Base-by-base conservation (phyloP, 2,797 vertebrate genomes). In the Rhodeus uyekii region DNA sequence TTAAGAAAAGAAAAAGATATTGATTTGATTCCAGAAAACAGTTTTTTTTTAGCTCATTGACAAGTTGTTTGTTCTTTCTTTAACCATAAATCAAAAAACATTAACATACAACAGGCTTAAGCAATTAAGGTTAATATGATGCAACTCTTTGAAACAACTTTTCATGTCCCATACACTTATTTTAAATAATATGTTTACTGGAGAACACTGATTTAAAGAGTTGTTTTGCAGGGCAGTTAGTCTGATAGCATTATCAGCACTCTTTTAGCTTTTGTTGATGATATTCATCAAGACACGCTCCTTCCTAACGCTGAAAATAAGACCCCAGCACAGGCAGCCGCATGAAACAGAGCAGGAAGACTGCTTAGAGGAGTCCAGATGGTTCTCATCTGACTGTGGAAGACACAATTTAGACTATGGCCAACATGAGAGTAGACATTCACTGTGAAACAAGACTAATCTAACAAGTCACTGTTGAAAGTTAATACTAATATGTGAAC, bases 321-420 rank as follows among this genome's bases (percentile, higher is more conserved):
- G 32, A 3, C 48, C 63, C 18, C 16, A n/a, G 14, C n/a, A 48
- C 44, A 55, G 16, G 13, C 71, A 55, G 69, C n/a, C 22, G 1
- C 34, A 78, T 38, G 63, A 67, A 79, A 32, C 32, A 58, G 48
- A 79, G 64, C 64, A 79, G 36, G 36, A 69, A 79, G 36, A 39
- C 63, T 50, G 64, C 36, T 79, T 10, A 71, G 53, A 71, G 53
- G 60, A 71, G 69, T 12, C 12, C 50, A 80, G 38, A 61, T 46
- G 53, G 38, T 27, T 60, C 38, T 80, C 14, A 29, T 60, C 8
- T 71, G 24, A 75, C 36, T n/a, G 1, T n/a, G 53, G 22, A 75
- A 38, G 14, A 75, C 36, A 75, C n/a, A 75, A 58, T 36, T 58
- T 13, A 10, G n/a, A 36, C 34, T 38, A 58, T 39, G 36, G 36